Percentiles rank a stretch among this genome's conserved stretches.
Conservation (phyloP, 2,113 vertebrate species). For the Syngnathoides biaculeatus region DNA sequence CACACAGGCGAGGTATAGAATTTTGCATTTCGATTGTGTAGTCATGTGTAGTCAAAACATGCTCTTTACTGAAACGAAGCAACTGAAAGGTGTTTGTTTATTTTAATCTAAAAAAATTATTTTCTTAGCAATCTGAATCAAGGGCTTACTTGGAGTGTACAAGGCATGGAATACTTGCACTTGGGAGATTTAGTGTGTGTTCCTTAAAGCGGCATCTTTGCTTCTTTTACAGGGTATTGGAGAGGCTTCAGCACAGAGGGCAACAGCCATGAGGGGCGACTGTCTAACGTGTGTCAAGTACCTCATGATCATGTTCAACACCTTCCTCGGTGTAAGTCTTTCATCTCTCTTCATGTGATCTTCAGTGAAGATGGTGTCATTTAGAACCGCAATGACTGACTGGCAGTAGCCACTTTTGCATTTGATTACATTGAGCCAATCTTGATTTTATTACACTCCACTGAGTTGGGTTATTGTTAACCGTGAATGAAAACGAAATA, state of each 20-base stretch:
- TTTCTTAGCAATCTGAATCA: too few species aligned
- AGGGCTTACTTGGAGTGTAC: too few species aligned
- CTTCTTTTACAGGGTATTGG: constrained; percentile 72
- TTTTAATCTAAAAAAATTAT: too few species aligned
- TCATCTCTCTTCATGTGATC: constrained; percentile 25
- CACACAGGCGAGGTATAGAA: too few species aligned
- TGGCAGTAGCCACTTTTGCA: constrained; percentile 56
- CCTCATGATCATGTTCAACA: constrained; percentile 97
- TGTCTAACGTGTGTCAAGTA: constrained; percentile 96
- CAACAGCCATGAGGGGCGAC: constrained; percentile 86
- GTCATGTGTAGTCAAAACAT: too few species aligned
- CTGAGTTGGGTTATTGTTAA: too few species aligned
- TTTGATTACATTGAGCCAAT: constrained; percentile 65
- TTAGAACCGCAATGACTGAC: constrained; percentile 38
- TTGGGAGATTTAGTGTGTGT: too few species aligned
- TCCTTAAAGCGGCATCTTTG: not conserved
- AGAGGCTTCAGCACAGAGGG: constrained; percentile 68
- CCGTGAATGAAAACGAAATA: too few species aligned
- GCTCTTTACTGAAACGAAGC: too few species aligned
- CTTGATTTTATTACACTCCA: constrained; percentile 65
- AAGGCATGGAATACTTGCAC: too few species aligned
- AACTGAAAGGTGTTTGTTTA: too few species aligned
- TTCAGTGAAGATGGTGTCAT: constrained; percentile 47
- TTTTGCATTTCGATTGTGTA: too few species aligned
- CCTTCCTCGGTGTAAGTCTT: constrained; percentile 93